phyloP scores from a whole-genome alignment of 2,797 vertebrate genomes.

The Aulostomus chinensis region DNA sequence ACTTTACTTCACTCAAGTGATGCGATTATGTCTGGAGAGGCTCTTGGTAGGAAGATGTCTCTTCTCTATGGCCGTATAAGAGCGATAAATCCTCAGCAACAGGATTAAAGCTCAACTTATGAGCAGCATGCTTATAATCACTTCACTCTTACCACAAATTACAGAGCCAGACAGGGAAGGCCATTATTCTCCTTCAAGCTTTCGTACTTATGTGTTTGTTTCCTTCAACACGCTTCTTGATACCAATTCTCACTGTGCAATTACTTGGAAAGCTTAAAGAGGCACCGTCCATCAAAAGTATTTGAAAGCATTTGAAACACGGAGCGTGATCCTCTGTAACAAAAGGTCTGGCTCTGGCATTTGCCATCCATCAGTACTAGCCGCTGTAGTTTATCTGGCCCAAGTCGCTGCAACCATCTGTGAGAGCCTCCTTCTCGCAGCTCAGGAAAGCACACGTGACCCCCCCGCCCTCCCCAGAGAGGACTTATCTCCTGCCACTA shows the following conservation, averaged over 20 bases:
- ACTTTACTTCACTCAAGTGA: conserved; percentile 50
- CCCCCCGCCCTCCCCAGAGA: conserved; percentile 15
- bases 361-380: conserved; percentile 25
- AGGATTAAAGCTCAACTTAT: conserved; percentile 62
- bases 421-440: conserved; percentile 42
- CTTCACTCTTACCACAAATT: conserved; percentile 43
- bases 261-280: conserved; percentile 20
- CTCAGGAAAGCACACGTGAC: conserved; percentile 52
- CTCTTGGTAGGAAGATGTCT: conserved; percentile 45
- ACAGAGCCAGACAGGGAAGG: conserved; percentile 22
- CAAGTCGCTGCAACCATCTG: conserved; percentile 58
- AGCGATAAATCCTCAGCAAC: conserved; percentile 59
- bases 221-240: conserved; percentile 25
- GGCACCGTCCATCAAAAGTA: conserved; percentile 17
- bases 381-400: conserved; percentile 55
- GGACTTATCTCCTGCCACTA: conserved; percentile 52
- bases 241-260: conserved; percentile 14
- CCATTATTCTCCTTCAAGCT: conserved; percentile 27
- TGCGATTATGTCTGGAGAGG: conserved; percentile 64
- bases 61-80: conserved; percentile 50
- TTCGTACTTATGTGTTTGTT: conserved; percentile 26
- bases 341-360: conserved; percentile 15
- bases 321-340: conserved; percentile 12
- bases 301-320: conserved; percentile 1
- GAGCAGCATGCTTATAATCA: conserved; percentile 52